Percentiles rank a stretch among this genome's conserved stretches.
Conservation (phyloP, 2,888 invertebrate species). For the Papilio elwesi region DNA sequence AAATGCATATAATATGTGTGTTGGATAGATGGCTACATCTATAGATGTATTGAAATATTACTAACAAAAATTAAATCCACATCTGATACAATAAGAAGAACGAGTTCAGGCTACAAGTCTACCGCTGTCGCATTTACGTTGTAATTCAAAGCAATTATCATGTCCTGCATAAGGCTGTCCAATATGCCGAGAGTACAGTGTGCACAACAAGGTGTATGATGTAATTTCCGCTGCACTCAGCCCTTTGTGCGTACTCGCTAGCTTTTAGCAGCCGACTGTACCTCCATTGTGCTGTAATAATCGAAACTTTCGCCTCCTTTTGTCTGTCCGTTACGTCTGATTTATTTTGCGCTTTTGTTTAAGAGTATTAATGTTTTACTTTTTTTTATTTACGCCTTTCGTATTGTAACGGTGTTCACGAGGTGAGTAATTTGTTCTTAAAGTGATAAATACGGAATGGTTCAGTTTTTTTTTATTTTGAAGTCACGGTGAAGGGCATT, state of each 20-base stretch:
- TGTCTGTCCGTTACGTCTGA: slow-evolving; percentile 46
- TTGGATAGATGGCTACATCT: too few species aligned
- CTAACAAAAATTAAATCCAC: too few species aligned
- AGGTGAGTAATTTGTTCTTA: slow-evolving; percentile 17
- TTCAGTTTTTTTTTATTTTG: neutral
- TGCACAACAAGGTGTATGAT: slow-evolving; percentile 59
- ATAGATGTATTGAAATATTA: too few species aligned
- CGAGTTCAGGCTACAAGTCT: neutral
- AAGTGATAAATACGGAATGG: neutral
- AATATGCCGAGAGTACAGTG: slow-evolving; percentile 53
- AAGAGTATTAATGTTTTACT: slow-evolving; percentile 23
- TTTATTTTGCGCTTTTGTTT: slow-evolving; percentile 44
- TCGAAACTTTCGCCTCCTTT: slow-evolving; percentile 49
- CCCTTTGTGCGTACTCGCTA: slow-evolving; percentile 52
- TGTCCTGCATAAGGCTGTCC: slow-evolving; percentile 43
- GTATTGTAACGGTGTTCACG: slow-evolving; percentile 12
- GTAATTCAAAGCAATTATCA: neutral
- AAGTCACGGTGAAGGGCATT: neutral
- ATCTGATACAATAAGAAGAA: too few species aligned
- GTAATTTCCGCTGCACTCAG: slow-evolving; percentile 58
- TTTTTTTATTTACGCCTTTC: slow-evolving; percentile 20
- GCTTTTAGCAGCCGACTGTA: slow-evolving; percentile 45
- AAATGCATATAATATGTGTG: too few species aligned
- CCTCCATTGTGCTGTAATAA: slow-evolving; percentile 53
- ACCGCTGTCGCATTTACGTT: neutral